phyloP scores from a whole-genome alignment of 2,113 vertebrate genomes.

The Lichenostomus cassidix region DNA sequence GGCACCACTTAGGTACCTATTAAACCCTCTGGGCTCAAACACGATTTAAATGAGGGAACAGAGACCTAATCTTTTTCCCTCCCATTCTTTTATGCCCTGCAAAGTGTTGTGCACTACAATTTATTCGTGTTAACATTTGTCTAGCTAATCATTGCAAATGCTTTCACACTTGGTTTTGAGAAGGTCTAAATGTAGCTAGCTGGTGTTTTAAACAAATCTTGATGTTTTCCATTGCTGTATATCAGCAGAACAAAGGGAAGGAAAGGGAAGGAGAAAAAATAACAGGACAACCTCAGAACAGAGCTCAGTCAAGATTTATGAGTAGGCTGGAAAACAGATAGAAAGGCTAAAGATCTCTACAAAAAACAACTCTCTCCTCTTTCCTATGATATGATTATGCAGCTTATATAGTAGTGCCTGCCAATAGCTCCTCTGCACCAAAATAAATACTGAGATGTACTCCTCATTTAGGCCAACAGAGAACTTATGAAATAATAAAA shows the following conservation, averaged over 20 bases:
- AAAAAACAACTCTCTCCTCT: background rate
- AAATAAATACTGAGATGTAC: background rate
- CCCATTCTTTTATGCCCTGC: background rate
- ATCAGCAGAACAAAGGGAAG: background rate
- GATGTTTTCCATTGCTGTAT: background rate
- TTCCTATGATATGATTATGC: background rate
- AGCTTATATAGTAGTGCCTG: background rate
- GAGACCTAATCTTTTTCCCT: background rate
- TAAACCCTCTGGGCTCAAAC: background rate
- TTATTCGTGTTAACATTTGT: background rate
- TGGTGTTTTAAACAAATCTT: background rate
- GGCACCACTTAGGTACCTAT: background rate
- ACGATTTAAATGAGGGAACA: slow-evolving; percentile 20
- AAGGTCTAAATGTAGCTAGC: background rate
- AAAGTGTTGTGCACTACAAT: background rate
- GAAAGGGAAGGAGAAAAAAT: background rate
- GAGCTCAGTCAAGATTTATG: background rate
- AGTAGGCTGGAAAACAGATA: background rate
- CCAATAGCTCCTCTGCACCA: background rate
- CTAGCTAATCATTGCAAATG: background rate
- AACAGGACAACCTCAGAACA: background rate
- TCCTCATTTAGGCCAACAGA: background rate
- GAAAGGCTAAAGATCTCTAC: background rate
- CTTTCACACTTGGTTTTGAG: background rate
- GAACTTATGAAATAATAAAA: background rate